Conservation (phyloP, 2,888 invertebrate genomes). For the Adelphocoris suturalis region DNA sequence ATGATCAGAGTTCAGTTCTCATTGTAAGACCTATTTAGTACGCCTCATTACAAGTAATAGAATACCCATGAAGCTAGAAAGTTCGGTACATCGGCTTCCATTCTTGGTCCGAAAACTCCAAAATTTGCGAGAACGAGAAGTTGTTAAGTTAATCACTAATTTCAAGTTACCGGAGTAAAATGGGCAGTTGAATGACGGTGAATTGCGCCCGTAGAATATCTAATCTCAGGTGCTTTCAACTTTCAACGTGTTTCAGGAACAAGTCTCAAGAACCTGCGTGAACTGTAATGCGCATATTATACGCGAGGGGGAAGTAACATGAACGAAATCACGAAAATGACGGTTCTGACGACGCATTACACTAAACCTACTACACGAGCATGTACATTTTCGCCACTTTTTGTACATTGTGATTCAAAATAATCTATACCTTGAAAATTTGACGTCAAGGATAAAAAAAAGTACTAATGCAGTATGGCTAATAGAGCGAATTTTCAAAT, state of each 20-base stretch:
- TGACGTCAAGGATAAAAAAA: too few relatives aligned
- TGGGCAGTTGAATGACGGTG: slow-evolving; percentile 35
- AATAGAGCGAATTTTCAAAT: too few relatives aligned
- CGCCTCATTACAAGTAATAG: neutral
- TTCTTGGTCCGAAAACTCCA: neutral
- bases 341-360: too few relatives aligned
- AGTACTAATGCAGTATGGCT: too few relatives aligned
- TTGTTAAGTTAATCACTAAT: slow-evolving; percentile 27
- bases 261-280: slow-evolving; percentile 12
- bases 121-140: neutral
- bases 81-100: neutral
- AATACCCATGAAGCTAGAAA: neutral
- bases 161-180: slow-evolving; percentile 23
- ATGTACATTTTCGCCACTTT: too few relatives aligned
- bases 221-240: slow-evolving; percentile 26
- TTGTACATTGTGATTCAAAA: too few relatives aligned
- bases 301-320: neutral
- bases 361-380: too few relatives aligned
- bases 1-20: neutral
- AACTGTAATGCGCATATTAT: slow-evolving; percentile 11
- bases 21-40: neutral
- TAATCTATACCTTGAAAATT: too few relatives aligned
- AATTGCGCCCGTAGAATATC: slow-evolving; percentile 17
- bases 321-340: neutral
- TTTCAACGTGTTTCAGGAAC: neutral